Evolutionary conservation across 2,797 vertebrate species (phyloP), one percentile per base, ranked within the genome.

Genomic region (Hippocampus kuda): DNA sequence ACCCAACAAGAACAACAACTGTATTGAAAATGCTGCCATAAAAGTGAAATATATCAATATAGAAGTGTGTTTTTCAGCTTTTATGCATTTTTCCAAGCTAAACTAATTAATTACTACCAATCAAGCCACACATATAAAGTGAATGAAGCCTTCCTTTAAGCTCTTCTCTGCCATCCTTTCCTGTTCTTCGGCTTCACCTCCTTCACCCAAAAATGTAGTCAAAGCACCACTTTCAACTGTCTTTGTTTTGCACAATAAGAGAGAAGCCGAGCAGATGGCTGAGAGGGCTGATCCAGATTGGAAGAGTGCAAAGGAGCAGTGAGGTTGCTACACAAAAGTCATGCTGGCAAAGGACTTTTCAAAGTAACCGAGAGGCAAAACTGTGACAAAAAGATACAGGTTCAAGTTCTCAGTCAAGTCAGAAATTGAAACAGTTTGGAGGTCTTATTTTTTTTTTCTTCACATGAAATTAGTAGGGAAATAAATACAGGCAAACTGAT

Each of bases 191-290:
- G 44, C 51, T 71, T 62, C 75, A 54, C 49, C 74, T 67, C 67
- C 68, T 75, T 67, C 42, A 22, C 67, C 56, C 65, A 41, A 20
- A 75, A 77, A 59, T 54, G 56, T 12, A 27, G 56, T 30, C 12
- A 59, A 57, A 27, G 26, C 72, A 68, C 65, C 77, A 72, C 70
- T 70, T 5, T 51, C 77, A 77, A 80, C 77, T 83, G 78, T 76
- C 73, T 34, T 70, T 54, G 30, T 62, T 72, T 70, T 42, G 72
- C 68, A 76, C 75, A 81, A 77, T 79, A 48, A 7, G 67, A 73
- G 65, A 79, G 71, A 69, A 72, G 72, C 75, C 69, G 68, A 83
- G 73, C 83, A 85, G 83, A 84, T 88, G 82, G 85, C 74, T 73
- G 42, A 54, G 65, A 79, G 73, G 78, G 65, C 49, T 67, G 27